A percentile compares a stretch with the other conserved stretches of the same genome.
phyloP scores from a whole-genome alignment of 92 coral and sea anemone genomes.

The Phymanthus crucifer region DNA sequence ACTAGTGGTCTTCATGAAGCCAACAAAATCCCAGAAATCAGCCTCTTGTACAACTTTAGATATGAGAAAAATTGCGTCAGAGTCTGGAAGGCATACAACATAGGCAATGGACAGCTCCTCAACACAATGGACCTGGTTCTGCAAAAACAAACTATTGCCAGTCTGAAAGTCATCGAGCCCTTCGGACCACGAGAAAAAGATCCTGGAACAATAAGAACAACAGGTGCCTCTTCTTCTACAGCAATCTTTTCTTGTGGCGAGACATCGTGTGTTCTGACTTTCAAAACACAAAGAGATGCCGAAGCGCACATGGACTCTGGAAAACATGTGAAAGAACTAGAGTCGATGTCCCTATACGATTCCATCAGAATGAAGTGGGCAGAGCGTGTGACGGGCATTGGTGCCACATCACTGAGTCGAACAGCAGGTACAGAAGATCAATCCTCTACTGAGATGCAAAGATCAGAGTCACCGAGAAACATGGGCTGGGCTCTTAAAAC shows the following conservation, averaged over 20 bases:
- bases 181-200: conserved; percentile 11
- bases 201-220: background rate
- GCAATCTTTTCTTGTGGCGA: background rate
- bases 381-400: background rate
- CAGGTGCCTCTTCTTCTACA: background rate
- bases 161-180: conserved; percentile 3
- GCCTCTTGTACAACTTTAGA: background rate
- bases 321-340: background rate
- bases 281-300: background rate
- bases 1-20: background rate
- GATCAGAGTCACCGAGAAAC: background rate
- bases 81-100: background rate
- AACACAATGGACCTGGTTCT: too few relatives aligned
- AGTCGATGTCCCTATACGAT: background rate
- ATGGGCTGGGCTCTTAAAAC: conserved; percentile 30
- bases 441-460: background rate
- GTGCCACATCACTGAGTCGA: background rate
- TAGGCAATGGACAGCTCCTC: background rate
- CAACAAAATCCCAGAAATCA: background rate
- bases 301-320: background rate
- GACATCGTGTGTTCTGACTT: background rate
- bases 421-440: background rate
- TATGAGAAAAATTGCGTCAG: background rate
- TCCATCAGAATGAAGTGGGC: background rate
- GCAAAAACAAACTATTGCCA: background rate